Evolutionary conservation across 2,113 vertebrate species (phyloP).

Genomic region (Colistium nudipinnis): DNA sequence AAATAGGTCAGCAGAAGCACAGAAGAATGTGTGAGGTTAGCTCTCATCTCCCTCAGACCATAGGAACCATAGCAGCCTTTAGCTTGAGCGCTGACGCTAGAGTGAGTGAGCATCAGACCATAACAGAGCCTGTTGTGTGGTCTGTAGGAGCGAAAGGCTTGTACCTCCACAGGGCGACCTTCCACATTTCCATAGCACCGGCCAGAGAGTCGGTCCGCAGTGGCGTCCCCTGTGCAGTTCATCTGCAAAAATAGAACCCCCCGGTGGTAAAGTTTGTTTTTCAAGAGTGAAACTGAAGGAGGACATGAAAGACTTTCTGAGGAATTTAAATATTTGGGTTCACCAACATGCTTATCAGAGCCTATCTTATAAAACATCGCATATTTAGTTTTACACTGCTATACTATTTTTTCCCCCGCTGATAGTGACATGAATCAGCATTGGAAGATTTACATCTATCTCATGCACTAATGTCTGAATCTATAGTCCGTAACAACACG

Average conservation of each 20-base stretch:
- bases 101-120: slow-evolving; percentile 40
- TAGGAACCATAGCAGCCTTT: slow-evolving; percentile 41
- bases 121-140: slow-evolving; percentile 57
- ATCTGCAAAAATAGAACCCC: slow-evolving; percentile 84
- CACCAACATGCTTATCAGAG: slow-evolving; percentile 30
- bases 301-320: slow-evolving; percentile 19
- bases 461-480: background rate
- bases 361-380: slow-evolving; percentile 47
- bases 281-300: slow-evolving; percentile 46
- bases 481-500: background rate
- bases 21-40: slow-evolving; percentile 45
- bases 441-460: too few relatives aligned
- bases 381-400: slow-evolving; percentile 2
- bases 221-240: slow-evolving; percentile 81
- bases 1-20: slow-evolving; percentile 30
- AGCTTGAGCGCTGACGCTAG: slow-evolving; percentile 44
- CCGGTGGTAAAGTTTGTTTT: slow-evolving; percentile 69
- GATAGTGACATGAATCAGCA: background rate
- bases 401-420: too few relatives aligned
- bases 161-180: slow-evolving; percentile 80
- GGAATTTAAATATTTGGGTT: slow-evolving; percentile 13
- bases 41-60: slow-evolving; percentile 54
- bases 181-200: slow-evolving; percentile 78
- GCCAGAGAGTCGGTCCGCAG: slow-evolving; percentile 73
- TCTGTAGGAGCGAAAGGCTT: slow-evolving; percentile 57